Conservation (phyloP, 2,888 invertebrate species). For the Noctua fimbriata region DNA sequence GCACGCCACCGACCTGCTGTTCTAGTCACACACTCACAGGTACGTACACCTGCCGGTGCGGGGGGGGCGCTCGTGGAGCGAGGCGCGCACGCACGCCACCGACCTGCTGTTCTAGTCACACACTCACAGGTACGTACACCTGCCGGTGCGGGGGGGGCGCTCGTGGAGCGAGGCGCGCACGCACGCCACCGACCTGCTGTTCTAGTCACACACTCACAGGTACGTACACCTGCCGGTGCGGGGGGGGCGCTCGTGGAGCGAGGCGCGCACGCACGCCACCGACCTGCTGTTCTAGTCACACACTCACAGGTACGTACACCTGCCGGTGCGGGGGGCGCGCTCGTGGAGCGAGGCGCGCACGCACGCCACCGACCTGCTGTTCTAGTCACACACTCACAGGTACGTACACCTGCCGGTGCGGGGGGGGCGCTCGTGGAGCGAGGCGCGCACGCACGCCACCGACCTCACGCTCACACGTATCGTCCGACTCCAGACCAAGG, state of each 20-base stretch:
- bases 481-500: neutral
- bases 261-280: constrained; percentile 81
- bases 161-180: constrained; percentile 85
- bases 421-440: constrained; percentile 57
- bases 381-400: constrained; percentile 73
- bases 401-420: constrained; percentile 8
- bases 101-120: constrained; percentile 85
- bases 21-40: constrained; percentile 73
- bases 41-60: constrained; percentile 8
- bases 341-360: constrained; percentile 85
- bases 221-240: constrained; percentile 8
- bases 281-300: constrained; percentile 85
- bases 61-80: constrained; percentile 83
- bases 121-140: constrained; percentile 39
- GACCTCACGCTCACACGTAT: constrained; percentile 60
- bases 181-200: constrained; percentile 84
- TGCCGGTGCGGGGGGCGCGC: constrained; percentile 70
- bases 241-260: constrained; percentile 83
- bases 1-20: constrained; percentile 84
- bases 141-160: constrained; percentile 70
- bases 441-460: constrained; percentile 53
- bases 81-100: constrained; percentile 81
- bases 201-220: constrained; percentile 73
- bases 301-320: constrained; percentile 39
- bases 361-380: constrained; percentile 84